Conservation (phyloP, 2,797 vertebrate species). For the Limosa lapponica region DNA sequence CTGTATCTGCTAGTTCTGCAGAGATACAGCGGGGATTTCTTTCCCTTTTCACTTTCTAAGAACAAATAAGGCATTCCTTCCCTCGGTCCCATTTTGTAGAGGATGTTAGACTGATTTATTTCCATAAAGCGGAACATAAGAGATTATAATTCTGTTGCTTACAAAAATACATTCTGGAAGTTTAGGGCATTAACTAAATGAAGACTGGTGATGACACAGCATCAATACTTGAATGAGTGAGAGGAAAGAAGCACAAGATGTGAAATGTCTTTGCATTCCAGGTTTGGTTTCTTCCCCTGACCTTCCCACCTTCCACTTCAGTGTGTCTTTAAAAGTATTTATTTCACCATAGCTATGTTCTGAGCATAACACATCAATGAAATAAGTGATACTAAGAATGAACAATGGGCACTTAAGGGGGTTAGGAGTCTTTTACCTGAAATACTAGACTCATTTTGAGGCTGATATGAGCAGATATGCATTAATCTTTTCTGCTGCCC, state of each 20-base stretch:
- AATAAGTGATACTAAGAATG: constrained; percentile 17
- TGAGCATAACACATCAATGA: neutral
- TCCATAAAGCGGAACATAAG: neutral
- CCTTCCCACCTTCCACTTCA: neutral
- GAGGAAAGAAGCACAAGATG: neutral
- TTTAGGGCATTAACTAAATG: neutral
- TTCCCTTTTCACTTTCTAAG: neutral
- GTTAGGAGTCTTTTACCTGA: neutral
- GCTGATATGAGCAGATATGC: neutral
- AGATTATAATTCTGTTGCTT: neutral
- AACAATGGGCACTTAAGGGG: neutral
- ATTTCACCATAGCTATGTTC: neutral
- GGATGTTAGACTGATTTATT: constrained; percentile 8
- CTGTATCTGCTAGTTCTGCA: neutral
- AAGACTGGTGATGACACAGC: neutral
- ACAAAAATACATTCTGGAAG: neutral
- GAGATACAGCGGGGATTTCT: neutral
- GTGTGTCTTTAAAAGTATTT: constrained; percentile 3
- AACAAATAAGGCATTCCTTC: neutral
- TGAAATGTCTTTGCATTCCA: neutral
- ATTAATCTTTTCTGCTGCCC: neutral
- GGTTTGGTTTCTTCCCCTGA: neutral
- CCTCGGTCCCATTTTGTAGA: neutral
- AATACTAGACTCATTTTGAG: neutral
- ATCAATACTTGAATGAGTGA: neutral